phyloP scores from a whole-genome alignment of 2,888 invertebrate species.

The Empis livida region DNA sequence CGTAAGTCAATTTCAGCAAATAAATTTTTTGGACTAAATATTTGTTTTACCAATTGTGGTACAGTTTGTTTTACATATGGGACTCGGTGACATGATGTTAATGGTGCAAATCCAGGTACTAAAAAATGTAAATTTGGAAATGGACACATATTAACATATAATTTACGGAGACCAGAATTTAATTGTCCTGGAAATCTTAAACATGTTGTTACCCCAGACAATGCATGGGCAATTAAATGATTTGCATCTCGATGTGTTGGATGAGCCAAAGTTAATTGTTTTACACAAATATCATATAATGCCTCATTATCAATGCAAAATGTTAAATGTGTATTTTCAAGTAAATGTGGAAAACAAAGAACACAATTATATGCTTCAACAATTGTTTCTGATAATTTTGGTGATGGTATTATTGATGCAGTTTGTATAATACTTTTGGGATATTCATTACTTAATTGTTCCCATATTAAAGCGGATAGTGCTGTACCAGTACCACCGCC shows the following conservation, averaged over 20 bases:
- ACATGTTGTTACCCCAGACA: slow-evolving; percentile 59
- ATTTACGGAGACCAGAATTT: slow-evolving; percentile 71
- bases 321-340: slow-evolving; percentile 24
- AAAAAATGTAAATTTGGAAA: slow-evolving; percentile 81
- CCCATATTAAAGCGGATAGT: slow-evolving; percentile 58
- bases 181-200: slow-evolving; percentile 83
- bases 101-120: slow-evolving; percentile 66
- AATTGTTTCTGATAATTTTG: slow-evolving; percentile 24
- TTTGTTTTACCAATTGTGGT: slow-evolving; percentile 53
- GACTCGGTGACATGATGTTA: slow-evolving; percentile 52
- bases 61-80: slow-evolving; percentile 55
- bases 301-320: slow-evolving; percentile 32
- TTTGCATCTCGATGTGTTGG: slow-evolving; percentile 21
- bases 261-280: slow-evolving; percentile 20
- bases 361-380: slow-evolving; percentile 30
- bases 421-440: slow-evolving; percentile 61
- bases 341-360: slow-evolving; percentile 23
- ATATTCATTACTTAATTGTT: slow-evolving; percentile 58
- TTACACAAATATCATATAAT: slow-evolving; percentile 21
- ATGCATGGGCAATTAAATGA: slow-evolving; percentile 27
- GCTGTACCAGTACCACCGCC: slow-evolving; percentile 66
- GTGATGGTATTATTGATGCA: slow-evolving; percentile 45
- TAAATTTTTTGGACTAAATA: slow-evolving; percentile 70
- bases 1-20: slow-evolving; percentile 71
- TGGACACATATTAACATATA: slow-evolving; percentile 86